Evolutionary conservation across 2,113 vertebrate genomes (phyloP).

Genomic region (Mungos mungo): DNA sequence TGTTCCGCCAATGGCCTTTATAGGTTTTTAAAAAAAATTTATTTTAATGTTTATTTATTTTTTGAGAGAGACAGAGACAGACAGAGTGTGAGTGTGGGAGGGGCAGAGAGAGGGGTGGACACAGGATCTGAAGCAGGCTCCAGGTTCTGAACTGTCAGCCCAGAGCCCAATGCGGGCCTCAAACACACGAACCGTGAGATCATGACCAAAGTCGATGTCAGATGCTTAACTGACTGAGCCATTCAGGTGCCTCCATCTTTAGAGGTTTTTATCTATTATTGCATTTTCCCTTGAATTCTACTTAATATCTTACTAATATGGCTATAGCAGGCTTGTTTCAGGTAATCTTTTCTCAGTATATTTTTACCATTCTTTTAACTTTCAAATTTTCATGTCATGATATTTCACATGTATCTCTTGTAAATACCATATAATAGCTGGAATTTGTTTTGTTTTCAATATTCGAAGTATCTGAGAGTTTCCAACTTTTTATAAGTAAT

Average conservation of each 20-base stretch:
- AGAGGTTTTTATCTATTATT: background rate
- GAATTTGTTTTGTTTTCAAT: background rate
- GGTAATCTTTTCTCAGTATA: background rate
- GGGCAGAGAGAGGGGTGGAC: no score
- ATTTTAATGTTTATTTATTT: no score
- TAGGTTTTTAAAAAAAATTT: background rate
- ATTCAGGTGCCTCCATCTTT: background rate
- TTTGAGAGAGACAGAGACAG: no score
- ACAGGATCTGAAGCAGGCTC: no score
- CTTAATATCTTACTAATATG: background rate
- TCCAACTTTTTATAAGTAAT: background rate
- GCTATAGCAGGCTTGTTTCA: background rate
- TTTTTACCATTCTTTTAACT: background rate
- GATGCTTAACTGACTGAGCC: no score
- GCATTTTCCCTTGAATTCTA: background rate
- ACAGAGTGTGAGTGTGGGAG: no score
- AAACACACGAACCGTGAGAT: no score
- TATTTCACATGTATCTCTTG: background rate
- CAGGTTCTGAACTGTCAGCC: no score
- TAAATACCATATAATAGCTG: background rate
- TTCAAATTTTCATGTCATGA: background rate
- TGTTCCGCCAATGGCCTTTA: background rate
- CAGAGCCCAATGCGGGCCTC: no score
- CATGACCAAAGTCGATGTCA: no score
- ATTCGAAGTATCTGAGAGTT: background rate